Evolutionary conservation across 2,113 vertebrate species (phyloP).

Genomic region (Colius striatus): DNA sequence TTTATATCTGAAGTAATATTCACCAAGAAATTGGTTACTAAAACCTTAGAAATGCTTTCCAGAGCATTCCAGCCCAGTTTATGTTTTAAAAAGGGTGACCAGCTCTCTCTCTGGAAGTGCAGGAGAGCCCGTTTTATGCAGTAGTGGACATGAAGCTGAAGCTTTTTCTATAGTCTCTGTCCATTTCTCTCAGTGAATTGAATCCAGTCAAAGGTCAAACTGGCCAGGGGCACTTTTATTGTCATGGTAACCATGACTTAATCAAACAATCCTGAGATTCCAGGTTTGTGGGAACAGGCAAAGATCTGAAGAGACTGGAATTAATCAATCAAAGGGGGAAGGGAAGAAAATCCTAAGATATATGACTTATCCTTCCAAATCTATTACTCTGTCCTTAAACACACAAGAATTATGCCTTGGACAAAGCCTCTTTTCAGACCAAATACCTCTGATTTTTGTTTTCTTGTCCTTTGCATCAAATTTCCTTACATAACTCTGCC

Average conservation of each 20-base stretch:
- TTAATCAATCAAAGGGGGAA: constrained; percentile 75
- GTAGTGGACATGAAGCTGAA: constrained; percentile 34
- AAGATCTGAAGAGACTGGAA: constrained; percentile 75
- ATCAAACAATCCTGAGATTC: constrained; percentile 90
- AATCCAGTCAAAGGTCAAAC: constrained; percentile 87
- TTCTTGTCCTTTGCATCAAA: constrained; percentile 60
- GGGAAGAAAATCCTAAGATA: constrained; percentile 74
- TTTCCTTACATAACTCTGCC: constrained; percentile 57
- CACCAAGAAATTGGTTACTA: background rate
- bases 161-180: constrained; percentile 69
- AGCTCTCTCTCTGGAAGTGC: background rate
- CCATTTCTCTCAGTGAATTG: constrained; percentile 84
- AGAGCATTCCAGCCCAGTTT: constrained; percentile 9
- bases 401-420: constrained; percentile 67
- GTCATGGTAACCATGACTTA: constrained; percentile 84
- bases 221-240: constrained; percentile 87
- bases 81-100: background rate
- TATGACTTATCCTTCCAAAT: constrained; percentile 77
- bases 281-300: constrained; percentile 78
- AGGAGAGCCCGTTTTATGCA: background rate
- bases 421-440: constrained; percentile 67
- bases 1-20: background rate
- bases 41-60: background rate
- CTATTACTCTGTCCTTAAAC: constrained; percentile 76
- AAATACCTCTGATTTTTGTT: constrained; percentile 74